Evolutionary conservation across 30 jellyfish, hydroid and myxozoan species (phyloP), one percentile per base, ranked within the genome.

Genomic region (Pelagia noctiluca): DNA sequence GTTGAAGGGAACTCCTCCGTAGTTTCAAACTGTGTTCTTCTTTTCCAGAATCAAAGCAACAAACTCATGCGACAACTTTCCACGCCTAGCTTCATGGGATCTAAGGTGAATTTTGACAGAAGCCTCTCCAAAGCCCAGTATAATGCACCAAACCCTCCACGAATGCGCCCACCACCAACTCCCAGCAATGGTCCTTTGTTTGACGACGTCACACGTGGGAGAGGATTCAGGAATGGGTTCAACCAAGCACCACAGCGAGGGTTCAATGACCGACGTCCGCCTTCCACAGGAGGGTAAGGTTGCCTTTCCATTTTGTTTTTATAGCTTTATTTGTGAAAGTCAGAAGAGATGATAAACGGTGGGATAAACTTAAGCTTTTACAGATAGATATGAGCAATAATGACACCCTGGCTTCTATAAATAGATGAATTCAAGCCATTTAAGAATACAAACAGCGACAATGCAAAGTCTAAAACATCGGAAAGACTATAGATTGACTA

Each of bases 61-160:
- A 85, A 85, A 52, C 36, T 85, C 78, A 66, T 65, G 78, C 95
- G 95, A 33, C 95, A 85, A 73, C 63, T 85, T 60, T 85, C 95
- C 26, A 85, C 88, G 0, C 95, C 95, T 38, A 57, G 82, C 48
- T 85, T 85, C 64, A 75, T 85, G 88, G 87, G 87, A 2, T 75
- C 88, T 33, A 85, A 75, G 84, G 24, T 85, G 84, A 82, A 79
- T 36, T 64, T 81, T 26, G 91, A 81, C 78, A 66, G 91, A 47
- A 78, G 84, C 12, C 71, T 81, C 13, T 48, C 77, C 77, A 81
- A 81, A 48, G 68, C 66, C 71, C 91, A 81, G 35, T 81, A 48
- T 89, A 85, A 84, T 46, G 82, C 87, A 2, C 88, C 86, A 1
- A 75, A 85, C 48, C 95, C 62, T 65, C 87, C 46, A 25, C 80